Evolutionary conservation across 2,888 invertebrate genomes (phyloP).

Genomic region (Busseola fusca): DNA sequence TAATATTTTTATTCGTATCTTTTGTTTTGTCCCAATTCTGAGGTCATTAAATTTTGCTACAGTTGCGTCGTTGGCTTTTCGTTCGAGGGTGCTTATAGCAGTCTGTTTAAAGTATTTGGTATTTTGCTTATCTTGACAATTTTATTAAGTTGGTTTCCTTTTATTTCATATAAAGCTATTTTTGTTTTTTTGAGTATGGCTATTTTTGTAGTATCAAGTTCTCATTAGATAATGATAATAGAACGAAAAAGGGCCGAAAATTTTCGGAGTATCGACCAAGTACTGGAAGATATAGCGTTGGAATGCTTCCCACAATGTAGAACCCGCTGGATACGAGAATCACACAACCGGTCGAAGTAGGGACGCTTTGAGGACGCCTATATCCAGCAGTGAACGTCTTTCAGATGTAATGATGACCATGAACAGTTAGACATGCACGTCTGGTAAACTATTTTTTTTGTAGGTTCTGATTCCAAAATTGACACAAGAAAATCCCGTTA

Average conservation of each 20-base stretch:
- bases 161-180: not conserved
- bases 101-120: conserved; percentile 28
- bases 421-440: not conserved
- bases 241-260: not conserved
- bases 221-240: not conserved
- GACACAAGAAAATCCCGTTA: not conserved
- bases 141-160: conserved; percentile 13
- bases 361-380: not conserved
- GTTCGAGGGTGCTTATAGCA: conserved; percentile 41
- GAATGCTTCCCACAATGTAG: not conserved
- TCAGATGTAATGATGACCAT: not conserved
- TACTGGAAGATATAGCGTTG: not conserved
- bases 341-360: not conserved
- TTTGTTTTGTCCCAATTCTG: conserved; percentile 47
- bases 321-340: not conserved
- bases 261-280: not conserved
- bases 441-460: not conserved
- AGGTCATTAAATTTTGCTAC: conserved; percentile 41
- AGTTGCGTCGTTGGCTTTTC: conserved; percentile 26
- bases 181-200: not conserved
- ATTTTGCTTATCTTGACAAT: conserved; percentile 25
- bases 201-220: not conserved
- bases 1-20: conserved; percentile 61
- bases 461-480: not conserved
- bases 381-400: not conserved